Evolutionary conservation across 2,113 vertebrate genomes (phyloP).

Genomic region (Chionomys nivalis): DNA sequence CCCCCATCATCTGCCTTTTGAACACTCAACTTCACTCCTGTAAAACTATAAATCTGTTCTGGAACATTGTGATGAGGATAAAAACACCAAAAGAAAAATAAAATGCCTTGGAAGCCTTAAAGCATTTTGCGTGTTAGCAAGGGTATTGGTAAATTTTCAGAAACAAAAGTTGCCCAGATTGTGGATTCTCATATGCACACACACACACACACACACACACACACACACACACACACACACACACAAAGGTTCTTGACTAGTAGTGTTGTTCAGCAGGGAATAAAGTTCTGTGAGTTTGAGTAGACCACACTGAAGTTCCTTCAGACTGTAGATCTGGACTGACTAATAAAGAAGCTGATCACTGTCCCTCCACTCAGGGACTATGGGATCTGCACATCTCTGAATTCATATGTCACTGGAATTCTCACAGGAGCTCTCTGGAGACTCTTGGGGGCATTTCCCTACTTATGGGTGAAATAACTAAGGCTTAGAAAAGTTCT

Average conservation of each 20-base stretch:
- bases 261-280: neutral
- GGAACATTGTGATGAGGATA: neutral
- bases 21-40: neutral
- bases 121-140: neutral
- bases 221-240: neutral
- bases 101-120: neutral
- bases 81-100: neutral
- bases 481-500: neutral
- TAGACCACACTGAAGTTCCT: neutral
- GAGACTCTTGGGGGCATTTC: neutral
- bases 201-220: neutral
- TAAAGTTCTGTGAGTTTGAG: neutral
- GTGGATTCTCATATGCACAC: neutral
- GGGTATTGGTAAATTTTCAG: neutral
- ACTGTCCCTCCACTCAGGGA: rapidly evolving
- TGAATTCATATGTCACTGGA: neutral
- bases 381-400: neutral
- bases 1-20: neutral
- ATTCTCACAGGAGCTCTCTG: neutral
- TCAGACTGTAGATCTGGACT: neutral
- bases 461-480: neutral
- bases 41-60: neutral
- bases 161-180: neutral
- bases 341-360: neutral
- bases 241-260: neutral